Conservation (phyloP, 2,113 vertebrate species). For the Embiotoca jacksoni region DNA sequence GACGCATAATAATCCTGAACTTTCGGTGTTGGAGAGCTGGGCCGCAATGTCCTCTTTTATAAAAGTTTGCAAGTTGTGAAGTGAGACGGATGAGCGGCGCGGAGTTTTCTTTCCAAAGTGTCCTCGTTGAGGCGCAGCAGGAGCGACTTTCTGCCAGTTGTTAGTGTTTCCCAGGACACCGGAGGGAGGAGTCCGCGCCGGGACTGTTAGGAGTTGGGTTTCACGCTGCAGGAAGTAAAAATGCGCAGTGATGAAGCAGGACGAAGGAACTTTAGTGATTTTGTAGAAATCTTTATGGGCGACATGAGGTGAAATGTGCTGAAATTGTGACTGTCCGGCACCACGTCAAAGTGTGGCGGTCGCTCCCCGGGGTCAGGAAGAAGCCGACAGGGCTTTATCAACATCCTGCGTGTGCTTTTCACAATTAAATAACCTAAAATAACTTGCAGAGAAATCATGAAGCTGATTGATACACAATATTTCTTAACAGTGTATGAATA, state of each 20-base stretch:
- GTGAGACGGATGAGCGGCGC: background rate
- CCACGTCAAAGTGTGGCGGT: background rate
- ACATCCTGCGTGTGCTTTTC: slow-evolving; percentile 37
- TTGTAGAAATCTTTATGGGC: background rate
- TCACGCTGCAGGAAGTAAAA: background rate
- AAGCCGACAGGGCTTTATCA: background rate
- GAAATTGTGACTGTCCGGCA: background rate
- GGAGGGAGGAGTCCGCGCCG: slow-evolving; percentile 64
- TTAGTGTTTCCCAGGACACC: slow-evolving; percentile 82
- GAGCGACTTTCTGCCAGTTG: slow-evolving; percentile 70
- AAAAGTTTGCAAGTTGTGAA: background rate
- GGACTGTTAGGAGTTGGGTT: slow-evolving; percentile 23
- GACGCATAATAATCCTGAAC: slow-evolving; percentile 70
- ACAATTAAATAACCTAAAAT: slow-evolving; percentile 34
- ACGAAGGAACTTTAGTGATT: background rate
- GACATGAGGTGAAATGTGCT: background rate
- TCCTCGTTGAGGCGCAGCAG: slow-evolving; percentile 7
- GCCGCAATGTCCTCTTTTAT: slow-evolving; percentile 7
- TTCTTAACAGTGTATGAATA: background rate
- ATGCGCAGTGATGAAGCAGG: too few relatives aligned
- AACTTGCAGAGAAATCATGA: background rate
- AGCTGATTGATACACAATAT: too few relatives aligned
- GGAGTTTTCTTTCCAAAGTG: background rate
- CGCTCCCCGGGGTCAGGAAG: background rate
- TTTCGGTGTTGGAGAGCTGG: background rate